These are phyloP conservation scores for Antedon bifida DNA, from an alignment of 35 echinoderm and acorn worm genomes.

Conservation along the genomic window DNA sequence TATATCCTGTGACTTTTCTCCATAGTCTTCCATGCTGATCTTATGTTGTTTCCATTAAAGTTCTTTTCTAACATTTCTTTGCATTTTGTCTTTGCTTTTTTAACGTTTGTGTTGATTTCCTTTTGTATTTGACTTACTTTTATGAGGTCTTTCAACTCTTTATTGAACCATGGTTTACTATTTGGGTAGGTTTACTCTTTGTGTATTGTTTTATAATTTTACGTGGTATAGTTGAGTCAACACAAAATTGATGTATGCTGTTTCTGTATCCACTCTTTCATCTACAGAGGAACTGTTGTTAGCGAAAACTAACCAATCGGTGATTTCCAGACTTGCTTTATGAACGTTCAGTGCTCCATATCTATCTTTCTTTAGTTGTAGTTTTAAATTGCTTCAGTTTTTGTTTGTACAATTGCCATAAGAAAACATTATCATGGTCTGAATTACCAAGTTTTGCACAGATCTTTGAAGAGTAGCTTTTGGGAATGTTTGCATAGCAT, in stretches of 20 bases:
- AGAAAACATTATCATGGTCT: conserved; percentile 33
- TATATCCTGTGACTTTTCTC: background rate
- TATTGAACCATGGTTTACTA: conserved; percentile 6
- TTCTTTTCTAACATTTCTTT: conserved; percentile 3
- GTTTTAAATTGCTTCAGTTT: conserved; percentile 4
- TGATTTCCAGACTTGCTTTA: conserved; percentile 25
- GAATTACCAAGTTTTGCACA: conserved; percentile 27
- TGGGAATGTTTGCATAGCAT: conserved; percentile 27
- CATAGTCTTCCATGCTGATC: background rate
- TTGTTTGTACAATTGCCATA: conserved; percentile 15
- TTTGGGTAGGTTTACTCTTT: background rate
- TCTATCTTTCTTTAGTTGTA: conserved; percentile 3
- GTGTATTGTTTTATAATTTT: background rate
- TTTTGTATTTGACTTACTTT: background rate
- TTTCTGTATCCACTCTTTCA: conserved; percentile 4
- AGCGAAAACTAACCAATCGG: conserved; percentile 13
- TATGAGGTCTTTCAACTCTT: background rate
- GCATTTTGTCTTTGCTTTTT: conserved; percentile 1
- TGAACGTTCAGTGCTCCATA: conserved; percentile 18
- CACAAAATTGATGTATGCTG: conserved; percentile 11
- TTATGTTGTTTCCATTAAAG: background rate
- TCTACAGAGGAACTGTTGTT: background rate
- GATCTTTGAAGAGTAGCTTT: conserved; percentile 10
- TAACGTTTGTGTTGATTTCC: background rate
- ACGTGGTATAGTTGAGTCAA: background rate